Conservation (phyloP, 2,113 vertebrate genomes). For the Psammodynastes pulverulentus region DNA sequence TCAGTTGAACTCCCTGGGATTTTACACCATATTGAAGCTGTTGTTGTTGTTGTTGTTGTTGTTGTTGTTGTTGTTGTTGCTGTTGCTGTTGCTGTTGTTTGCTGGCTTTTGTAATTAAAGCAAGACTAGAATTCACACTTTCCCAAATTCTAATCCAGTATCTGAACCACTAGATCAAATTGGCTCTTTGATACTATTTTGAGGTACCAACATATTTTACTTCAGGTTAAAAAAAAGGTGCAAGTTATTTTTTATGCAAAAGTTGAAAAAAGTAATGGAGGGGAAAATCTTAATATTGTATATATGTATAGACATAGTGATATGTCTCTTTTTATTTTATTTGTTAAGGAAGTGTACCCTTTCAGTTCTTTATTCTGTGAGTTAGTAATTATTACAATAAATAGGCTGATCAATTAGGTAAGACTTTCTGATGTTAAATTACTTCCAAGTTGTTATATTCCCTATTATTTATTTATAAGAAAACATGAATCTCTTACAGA, state of each 20-base stretch:
- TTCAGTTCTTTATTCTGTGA: background rate
- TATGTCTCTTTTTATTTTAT: background rate
- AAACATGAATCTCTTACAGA: background rate
- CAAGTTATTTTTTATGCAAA: background rate
- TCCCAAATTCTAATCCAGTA: background rate
- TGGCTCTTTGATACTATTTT: background rate
- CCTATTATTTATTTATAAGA: background rate
- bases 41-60: background rate
- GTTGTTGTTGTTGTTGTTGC: too few relatives aligned
- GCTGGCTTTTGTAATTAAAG: background rate
- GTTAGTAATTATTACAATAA: background rate
- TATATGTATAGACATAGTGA: background rate
- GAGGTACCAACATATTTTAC: background rate
- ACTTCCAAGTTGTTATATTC: background rate
- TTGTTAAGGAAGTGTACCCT: background rate
- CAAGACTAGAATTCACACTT: background rate
- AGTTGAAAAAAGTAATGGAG: background rate
- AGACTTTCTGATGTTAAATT: conserved; percentile 1
- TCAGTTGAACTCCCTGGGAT: background rate
- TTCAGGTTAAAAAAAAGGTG: background rate
- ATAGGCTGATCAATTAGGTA: accelerated
- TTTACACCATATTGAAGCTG: background rate
- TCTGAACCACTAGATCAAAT: background rate
- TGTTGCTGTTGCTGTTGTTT: background rate
- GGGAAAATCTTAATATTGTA: background rate